Base-by-base conservation (phyloP, 2,113 vertebrate species). In the Vanacampus margaritifer region DNA sequence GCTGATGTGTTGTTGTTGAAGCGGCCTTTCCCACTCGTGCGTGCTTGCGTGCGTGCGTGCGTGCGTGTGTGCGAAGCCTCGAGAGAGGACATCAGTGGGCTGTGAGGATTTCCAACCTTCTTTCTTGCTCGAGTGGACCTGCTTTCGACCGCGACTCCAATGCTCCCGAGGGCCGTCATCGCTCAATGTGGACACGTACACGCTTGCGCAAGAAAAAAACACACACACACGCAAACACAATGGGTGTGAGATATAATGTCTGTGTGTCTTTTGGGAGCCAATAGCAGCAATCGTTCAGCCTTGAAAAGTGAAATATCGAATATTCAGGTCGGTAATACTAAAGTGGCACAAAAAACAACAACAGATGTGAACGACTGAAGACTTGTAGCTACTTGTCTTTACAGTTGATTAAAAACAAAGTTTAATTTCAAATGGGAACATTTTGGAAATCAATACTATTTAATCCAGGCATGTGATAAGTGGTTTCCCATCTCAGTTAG, bases 61-160 rank as follows among this genome's bases (percentile, higher is more conserved):
- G 65, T 65, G 63, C 53, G 43, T 68, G 35, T 62, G 59, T 16
- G 66, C 43, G 72, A 45, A 46, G 45, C 82, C 76, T 70, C 75
- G 68, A 9, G 58, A 71, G 83, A 78, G 69, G 58, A 76, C 79
- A 84, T 84, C 81, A 85, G 71, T 73, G 70, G 45, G 60, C 68
- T 80, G 41, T 71, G 84, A 53, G 76, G 65, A 76, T 79, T 82
- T 80, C 76, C 59, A 69, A 83, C 83, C 81, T 81, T 71, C 68
- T 84, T 81, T 75, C 76, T 72, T 81, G 76, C 76, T 86, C 81
- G 72, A 87, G 48, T 72, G 76, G 65, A 67, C 26, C 10, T 45
- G 50, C 64, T 61, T 66, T 76, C 67, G 56, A 58, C 61, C 67
- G 41, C n/a, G 28, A 71, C 53, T 23, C 11, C 19, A 14, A 12